Evolutionary conservation across 2,888 invertebrate species (phyloP).

Genomic region (Ganaspis brasiliensis): DNA sequence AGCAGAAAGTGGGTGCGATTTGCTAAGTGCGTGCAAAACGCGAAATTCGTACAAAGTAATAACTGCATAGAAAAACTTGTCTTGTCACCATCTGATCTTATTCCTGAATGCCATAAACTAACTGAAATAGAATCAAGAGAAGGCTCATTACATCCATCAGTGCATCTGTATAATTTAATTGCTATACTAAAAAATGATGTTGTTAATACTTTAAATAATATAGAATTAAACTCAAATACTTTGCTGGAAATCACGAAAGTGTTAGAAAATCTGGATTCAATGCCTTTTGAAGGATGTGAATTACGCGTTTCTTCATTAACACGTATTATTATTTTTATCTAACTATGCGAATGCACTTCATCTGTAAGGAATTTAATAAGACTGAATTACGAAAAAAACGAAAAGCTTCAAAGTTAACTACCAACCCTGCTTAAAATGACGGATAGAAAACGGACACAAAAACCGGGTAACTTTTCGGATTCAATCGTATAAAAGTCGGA

Average conservation of each 20-base stretch:
- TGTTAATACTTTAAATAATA: too few relatives aligned
- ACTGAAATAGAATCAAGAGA: too few relatives aligned
- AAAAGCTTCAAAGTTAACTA: too few relatives aligned
- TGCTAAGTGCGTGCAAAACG: neutral
- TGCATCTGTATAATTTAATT: too few relatives aligned
- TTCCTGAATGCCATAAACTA: too few relatives aligned
- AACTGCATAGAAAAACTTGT: neutral
- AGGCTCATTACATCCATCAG: too few relatives aligned
- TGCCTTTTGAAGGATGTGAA: constrained; percentile 35
- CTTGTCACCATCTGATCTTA: too few relatives aligned
- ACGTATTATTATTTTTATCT: constrained; percentile 42
- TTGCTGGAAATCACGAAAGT: constrained; percentile 13
- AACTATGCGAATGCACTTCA: constrained; percentile 46
- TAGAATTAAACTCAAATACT: neutral
- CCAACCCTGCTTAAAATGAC: too few relatives aligned
- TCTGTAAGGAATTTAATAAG: constrained; percentile 46
- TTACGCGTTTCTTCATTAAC: constrained; percentile 27
- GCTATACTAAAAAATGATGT: too few relatives aligned
- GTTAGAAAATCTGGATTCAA: neutral
- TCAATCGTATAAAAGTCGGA: too few relatives aligned
- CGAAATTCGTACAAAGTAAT: neutral
- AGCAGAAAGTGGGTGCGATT: neutral
- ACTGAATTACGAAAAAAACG: constrained; percentile 41
- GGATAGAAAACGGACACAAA: too few relatives aligned
- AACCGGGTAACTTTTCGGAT: too few relatives aligned